Conservation (phyloP, 2,888 invertebrate species). For the Philereme transversata region DNA sequence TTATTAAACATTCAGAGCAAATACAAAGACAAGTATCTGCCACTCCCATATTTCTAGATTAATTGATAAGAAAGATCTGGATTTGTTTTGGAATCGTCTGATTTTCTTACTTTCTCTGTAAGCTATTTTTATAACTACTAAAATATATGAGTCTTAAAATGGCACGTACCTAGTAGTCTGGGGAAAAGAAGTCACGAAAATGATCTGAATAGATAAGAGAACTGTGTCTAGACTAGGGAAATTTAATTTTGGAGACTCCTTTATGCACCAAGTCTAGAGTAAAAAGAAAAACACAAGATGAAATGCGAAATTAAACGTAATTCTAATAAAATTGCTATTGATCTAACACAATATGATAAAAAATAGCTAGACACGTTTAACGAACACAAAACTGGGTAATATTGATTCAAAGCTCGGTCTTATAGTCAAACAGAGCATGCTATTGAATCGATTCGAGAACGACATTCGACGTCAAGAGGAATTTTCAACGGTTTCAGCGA, state of each 20-base stretch:
- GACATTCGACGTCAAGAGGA: slow-evolving; percentile 15
- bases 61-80: not conserved
- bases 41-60: not conserved
- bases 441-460: slow-evolving; percentile 7
- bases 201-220: not conserved
- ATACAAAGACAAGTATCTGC: not conserved
- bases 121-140: no score
- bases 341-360: no score
- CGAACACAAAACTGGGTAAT: no score
- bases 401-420: no score
- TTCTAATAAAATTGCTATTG: no score
- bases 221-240: not conserved
- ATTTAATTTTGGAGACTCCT: not conserved
- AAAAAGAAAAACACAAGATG: no score
- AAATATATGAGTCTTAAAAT: no score
- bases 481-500: slow-evolving; percentile 49
- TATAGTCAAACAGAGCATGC: not conserved
- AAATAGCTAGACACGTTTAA: no score
- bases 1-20: not conserved
- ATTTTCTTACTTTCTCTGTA: no score
- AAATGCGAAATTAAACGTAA: no score
- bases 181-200: not conserved
- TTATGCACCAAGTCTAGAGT: not conserved
- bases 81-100: not conserved
- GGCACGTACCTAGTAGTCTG: not conserved